Evolutionary conservation across 2,113 vertebrate species (phyloP).

Genomic region (Sapayoa aenigma): DNA sequence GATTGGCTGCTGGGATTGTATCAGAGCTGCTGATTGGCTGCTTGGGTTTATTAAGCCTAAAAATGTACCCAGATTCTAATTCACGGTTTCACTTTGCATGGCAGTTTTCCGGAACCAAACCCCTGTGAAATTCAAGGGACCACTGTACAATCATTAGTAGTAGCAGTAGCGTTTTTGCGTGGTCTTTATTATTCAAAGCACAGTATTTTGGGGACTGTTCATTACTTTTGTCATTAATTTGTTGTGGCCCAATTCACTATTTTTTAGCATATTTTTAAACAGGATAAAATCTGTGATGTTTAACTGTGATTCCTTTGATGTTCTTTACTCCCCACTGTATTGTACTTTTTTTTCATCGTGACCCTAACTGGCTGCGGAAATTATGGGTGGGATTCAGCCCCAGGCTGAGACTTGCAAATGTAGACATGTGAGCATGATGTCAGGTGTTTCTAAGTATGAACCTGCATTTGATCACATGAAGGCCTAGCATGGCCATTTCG

Average conservation of each 20-base stretch:
- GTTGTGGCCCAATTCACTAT: background rate
- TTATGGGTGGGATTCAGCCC: background rate
- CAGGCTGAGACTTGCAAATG: background rate
- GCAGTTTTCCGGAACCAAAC: too few species aligned
- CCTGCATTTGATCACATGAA: background rate
- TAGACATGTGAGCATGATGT: background rate
- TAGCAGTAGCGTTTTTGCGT: background rate
- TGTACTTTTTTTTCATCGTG: fast-evolving
- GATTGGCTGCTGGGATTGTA: too few species aligned
- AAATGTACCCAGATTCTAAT: too few species aligned
- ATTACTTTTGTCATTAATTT: background rate
- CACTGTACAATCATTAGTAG: background rate
- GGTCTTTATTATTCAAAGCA: background rate
- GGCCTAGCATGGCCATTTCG: fast-evolving
- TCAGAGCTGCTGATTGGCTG: too few species aligned
- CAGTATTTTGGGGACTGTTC: background rate
- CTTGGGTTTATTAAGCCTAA: too few species aligned
- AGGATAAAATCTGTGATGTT: background rate
- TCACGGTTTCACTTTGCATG: too few species aligned
- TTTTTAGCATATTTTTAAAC: background rate
- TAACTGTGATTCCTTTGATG: background rate
- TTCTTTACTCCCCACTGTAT: background rate
- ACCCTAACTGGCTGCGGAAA: background rate
- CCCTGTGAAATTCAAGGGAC: too few species aligned
- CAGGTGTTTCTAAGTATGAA: background rate